A percentile compares a stretch with the other conserved stretches of the same genome.
Evolutionary conservation across 1,140 invertebrate genomes (phyloP).

Genomic region (Eciton burchellii): DNA sequence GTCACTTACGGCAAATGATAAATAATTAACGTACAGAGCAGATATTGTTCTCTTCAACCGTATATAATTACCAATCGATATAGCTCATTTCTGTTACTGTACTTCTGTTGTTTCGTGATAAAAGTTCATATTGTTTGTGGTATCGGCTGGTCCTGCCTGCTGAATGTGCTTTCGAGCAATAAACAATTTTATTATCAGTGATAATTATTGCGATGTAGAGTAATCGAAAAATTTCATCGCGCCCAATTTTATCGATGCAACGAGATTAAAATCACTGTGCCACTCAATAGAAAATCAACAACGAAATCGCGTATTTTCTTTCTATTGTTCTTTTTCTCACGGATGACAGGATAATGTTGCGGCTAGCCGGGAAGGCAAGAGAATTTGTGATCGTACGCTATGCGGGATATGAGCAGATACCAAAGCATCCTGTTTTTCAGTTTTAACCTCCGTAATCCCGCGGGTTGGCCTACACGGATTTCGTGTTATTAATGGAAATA

Average conservation of each 20-base stretch:
- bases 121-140: not conserved
- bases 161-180: not conserved
- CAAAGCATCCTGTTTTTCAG: slow-evolving; percentile 47
- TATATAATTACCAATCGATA: not conserved
- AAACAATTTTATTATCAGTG: not conserved
- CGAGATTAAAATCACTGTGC: slow-evolving; percentile 42
- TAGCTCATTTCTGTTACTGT: not conserved
- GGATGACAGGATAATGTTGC: slow-evolving; percentile 37
- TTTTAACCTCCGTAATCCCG: slow-evolving; percentile 49
- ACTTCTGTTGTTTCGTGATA: not conserved
- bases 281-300: slow-evolving; percentile 24
- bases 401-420: slow-evolving; percentile 50
- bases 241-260: not conserved
- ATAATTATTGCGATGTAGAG: not conserved
- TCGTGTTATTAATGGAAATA: slow-evolving; percentile 43
- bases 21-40: not conserved
- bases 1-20: not conserved
- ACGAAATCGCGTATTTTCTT: slow-evolving; percentile 17
- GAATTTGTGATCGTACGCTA: slow-evolving; percentile 58
- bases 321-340: not conserved
- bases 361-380: slow-evolving; percentile 27
- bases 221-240: not conserved
- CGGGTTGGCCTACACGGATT: slow-evolving; percentile 1
- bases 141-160: not conserved
- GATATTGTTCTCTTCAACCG: not conserved